Base-by-base conservation (phyloP, 2,888 invertebrate species). In the Mamestra brassicae region DNA sequence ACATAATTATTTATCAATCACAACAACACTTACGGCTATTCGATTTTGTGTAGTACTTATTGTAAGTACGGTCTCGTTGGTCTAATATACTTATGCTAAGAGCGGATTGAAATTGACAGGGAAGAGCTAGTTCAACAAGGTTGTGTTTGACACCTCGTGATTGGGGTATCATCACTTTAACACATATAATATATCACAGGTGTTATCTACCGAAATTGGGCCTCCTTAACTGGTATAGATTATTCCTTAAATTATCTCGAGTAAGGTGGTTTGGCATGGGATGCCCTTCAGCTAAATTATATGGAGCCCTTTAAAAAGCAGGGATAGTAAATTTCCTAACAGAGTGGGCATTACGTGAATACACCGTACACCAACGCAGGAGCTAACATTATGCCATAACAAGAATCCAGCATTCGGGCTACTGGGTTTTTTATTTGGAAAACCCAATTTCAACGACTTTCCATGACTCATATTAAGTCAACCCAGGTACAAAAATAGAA, bases 91-190 rank as follows among this genome's bases (percentile, higher is more conserved):
- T 75, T 67, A 80, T 11, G 11, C 3, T 38, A 58, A 54, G n/a
- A 61, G 60, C 11, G 42, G 26, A 38, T 78, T 67, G 81, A 58
- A 81, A 60, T 81, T 81, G 67, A 81, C 76, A 64, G 67, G 11
- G 11, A 34, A 50, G 67, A 58, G 63, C 36, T 63, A 64, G 81
- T 81, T 75, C 58, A 63, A 80, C 55, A 10, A 38, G 50, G 50
- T 67, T 78, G 78, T 67, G 63, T 67, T 76, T 81, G 81, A 81
- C 81, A 64, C 15, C 58, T 55, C 54, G 58, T 78, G 78, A 78
- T 78, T 76, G 54, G 67, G 81, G 76, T 78, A 42, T 38, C n/a
- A 58, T 72, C 52, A 52, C 26, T 34, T 34, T 52, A 52, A 55
- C 38, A n/a, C 42, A 45, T 11, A 50, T 52, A 36, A 47, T 57